A percentile compares a stretch with the other conserved stretches of the same genome.
These are phyloP conservation scores for Auanema sp. DNA, from an alignment of 2,888 invertebrate genomes.

Conservation along the genomic window DNA sequence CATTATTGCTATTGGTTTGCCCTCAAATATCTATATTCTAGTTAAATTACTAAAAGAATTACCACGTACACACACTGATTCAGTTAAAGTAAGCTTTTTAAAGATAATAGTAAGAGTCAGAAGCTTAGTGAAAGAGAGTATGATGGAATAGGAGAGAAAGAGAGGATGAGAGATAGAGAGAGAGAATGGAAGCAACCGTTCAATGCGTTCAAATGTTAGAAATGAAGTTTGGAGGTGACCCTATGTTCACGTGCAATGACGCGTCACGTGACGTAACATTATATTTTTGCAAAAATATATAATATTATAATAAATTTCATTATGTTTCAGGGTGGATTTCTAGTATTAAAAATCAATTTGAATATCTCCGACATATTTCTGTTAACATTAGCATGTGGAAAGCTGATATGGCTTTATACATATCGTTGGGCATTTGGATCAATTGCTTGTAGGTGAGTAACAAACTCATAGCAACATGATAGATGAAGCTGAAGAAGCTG, in stretches of 20 bases:
- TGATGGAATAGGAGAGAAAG: too few relatives aligned
- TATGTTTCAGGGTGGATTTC: conserved; percentile 50
- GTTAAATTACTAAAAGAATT: conserved; percentile 41
- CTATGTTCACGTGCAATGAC: too few relatives aligned
- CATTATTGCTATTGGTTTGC: conserved; percentile 52
- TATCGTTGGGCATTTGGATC: conserved; percentile 59
- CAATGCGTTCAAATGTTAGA: too few relatives aligned
- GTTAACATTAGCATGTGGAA: conserved; percentile 50
- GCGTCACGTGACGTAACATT: background rate
- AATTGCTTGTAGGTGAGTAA: conserved; percentile 37
- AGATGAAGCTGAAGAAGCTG: conserved; percentile 4
- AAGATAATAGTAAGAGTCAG: too few relatives aligned
- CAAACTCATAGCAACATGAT: background rate
- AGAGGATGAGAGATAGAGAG: too few relatives aligned
- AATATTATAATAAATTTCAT: background rate
- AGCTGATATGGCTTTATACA: conserved; percentile 56
- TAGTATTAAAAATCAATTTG: conserved; percentile 60
- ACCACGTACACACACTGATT: conserved; percentile 39
- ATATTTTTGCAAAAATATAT: conserved; percentile 4
- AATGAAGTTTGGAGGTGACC: too few relatives aligned
- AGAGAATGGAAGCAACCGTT: too few relatives aligned
- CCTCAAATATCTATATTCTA: conserved; percentile 55
- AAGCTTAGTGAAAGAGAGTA: too few relatives aligned
- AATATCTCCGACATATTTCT: conserved; percentile 60
- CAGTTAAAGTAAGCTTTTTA: conserved; percentile 44